These are phyloP conservation scores for Anthoscopus minutus DNA, from an alignment of 2,113 vertebrate genomes.

Conservation along the genomic window DNA sequence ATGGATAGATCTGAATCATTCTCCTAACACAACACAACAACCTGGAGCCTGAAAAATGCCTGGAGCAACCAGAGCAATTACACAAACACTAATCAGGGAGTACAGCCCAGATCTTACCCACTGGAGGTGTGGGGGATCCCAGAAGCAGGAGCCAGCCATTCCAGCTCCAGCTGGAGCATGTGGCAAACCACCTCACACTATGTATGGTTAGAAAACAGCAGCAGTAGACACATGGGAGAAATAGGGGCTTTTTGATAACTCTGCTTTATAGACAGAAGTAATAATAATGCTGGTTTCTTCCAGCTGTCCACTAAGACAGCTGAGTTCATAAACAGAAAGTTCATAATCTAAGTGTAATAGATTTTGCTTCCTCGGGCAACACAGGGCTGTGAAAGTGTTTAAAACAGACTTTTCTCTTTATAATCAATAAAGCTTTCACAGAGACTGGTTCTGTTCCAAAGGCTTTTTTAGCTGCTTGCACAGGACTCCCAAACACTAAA, in stretches of 20 bases:
- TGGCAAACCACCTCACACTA: neutral
- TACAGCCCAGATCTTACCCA: neutral
- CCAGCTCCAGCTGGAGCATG: neutral
- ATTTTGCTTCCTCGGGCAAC: slow-evolving; percentile 51
- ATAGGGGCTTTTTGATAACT: neutral
- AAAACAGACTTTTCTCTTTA: slow-evolving; percentile 42
- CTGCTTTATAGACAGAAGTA: neutral
- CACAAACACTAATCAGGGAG: neutral
- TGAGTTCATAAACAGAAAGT: slow-evolving; percentile 50
- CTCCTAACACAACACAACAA: neutral
- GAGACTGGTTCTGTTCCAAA: slow-evolving; percentile 26
- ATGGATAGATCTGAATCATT: neutral
- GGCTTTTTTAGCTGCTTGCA: neutral
- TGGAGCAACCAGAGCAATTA: neutral
- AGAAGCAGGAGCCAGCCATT: neutral
- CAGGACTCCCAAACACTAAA: neutral
- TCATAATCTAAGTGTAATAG: slow-evolving; percentile 52
- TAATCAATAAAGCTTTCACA: slow-evolving; percentile 53
- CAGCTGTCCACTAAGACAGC: slow-evolving; percentile 11
- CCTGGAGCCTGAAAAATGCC: neutral
- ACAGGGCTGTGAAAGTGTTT: slow-evolving; percentile 24
- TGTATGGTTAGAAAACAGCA: neutral
- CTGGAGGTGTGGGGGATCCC: neutral
- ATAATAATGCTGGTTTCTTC: slow-evolving; percentile 13
- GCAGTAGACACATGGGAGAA: neutral